These are phyloP conservation scores for Drosophila gunungcola DNA, from an alignment of 1,140 invertebrate species.

Conservation along the genomic window DNA sequence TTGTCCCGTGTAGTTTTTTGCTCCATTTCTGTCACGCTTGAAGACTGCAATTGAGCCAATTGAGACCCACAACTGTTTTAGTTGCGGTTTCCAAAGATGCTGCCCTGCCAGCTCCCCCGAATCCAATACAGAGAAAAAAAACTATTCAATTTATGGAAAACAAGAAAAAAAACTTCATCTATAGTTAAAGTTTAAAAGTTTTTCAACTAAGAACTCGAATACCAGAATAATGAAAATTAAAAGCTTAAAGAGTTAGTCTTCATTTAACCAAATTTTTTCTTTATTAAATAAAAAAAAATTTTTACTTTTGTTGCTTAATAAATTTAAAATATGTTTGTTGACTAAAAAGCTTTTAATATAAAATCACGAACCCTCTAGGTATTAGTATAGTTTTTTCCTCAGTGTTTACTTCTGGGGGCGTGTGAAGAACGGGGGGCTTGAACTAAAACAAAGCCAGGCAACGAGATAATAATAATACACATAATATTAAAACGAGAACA, in stretches of 20 bases:
- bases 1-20: constrained; percentile 68
- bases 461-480: constrained; percentile 69
- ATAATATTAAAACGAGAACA: constrained; percentile 73
- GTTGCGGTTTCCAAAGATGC: constrained; percentile 69
- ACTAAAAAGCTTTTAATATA: too few species aligned
- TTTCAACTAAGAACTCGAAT: too few species aligned
- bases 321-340: too few species aligned
- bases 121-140: background rate
- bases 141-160: background rate
- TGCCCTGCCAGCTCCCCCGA: constrained; percentile 16
- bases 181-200: too few species aligned
- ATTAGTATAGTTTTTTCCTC: background rate
- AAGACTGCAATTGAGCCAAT: constrained; percentile 82
- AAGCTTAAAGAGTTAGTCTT: too few species aligned
- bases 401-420: constrained; percentile 51
- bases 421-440: constrained; percentile 62
- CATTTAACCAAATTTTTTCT: too few species aligned
- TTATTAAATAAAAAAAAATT: too few species aligned
- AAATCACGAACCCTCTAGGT: too few species aligned
- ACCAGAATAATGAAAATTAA: too few species aligned
- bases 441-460: constrained; percentile 55
- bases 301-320: too few species aligned
- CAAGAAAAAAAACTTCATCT: background rate
- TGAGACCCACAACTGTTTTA: constrained; percentile 69
- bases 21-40: constrained; percentile 82